Evolutionary conservation across 2,113 vertebrate genomes (phyloP), one percentile per base, ranked within the genome.

Genomic region (Cyprinodon variegatus): DNA sequence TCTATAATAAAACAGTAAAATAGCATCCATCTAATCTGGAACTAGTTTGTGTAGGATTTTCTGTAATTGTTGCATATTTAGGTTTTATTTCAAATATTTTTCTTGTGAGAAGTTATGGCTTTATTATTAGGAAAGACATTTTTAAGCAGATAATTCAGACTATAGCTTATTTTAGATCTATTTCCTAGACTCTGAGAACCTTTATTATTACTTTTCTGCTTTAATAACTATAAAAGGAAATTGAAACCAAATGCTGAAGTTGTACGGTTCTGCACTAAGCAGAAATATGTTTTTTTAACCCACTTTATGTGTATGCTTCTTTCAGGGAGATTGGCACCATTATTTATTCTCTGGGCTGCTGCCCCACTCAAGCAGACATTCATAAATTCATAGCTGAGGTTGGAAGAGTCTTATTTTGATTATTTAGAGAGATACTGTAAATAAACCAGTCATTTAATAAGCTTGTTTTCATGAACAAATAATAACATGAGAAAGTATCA

Each of bases 281-380:
- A 57, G 50, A 57, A 9, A 8, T 57, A 57, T 45, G 15, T 48
- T 45, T 14, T 62, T 38, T 39, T 65, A 12, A 37, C 50, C n/a
- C 37, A 46, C 61, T 22, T 4, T 0, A 12, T 72, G 22, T 60
- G 1, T 85, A 65, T 86, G 20, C 86, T 67, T 29, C 29, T 46
- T 72, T 11, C 61, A 99, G 98, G 70, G 97, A 99, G 83, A 93
- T 98, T 22, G 95, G 96, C 50, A 96, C 95, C 53, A 96, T 99
- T 72, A 83, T 98, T 71, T 95, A 95, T 66, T 97, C 97, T 1
- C 87, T 99, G 29, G 97, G 96, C 17, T 97, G 97, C 86, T 98
- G 95, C 76, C 98, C 96, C 7, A 94, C 89, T 40, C 96, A 98
- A 89, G 93, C 91, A 50, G 96, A 98, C 75, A 86, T 99, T 0